Base-by-base conservation (phyloP, 64 coral and sea anemone species). In the Platygyra sinensis region DNA sequence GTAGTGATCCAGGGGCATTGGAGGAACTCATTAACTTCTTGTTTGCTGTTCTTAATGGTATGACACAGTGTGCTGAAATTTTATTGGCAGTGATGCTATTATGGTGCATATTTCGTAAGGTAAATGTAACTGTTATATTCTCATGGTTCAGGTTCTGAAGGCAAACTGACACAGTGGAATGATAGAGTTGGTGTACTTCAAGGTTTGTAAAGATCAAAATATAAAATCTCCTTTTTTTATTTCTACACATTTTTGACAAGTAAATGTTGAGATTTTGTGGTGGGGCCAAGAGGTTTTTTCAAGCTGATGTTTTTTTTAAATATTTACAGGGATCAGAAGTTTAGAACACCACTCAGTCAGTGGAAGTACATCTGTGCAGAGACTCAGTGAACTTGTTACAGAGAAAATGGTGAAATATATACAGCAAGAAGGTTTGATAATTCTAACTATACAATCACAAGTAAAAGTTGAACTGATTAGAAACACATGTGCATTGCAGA, bases 131-230 rank as follows among this genome's bases (percentile, higher is more conserved):
- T 31, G 50, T 29, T 52, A 63, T 52, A 52, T 60, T 76, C 54
- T 55, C 65, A n/a, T 69, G 65, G 6, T 67, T 54, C 65, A 98
- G 97, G 97, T 62, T 93, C 97, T 13, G 97, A 99, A 67, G 97
- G 97, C 67, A 99, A 96, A 52, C 79, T 99, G 33, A 99, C 97
- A 3, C 91, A 93, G 20, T 96, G 94, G 94, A 99, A 78, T 75
- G 97, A 96, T 59, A 90, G 91, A 91, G 94, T 94, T 81, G 86
- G 90, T 51, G 84, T 99, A 20, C 85, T 99, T 62, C 83, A 99
- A 90, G 97, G 75, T 88, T 65, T 38, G 46, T 83, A 20, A 7
- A n/a, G 4, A 4, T 75, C 49, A 32, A 89, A 57, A 77, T 46
- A 28, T 67, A 24, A 29, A 33, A 38, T 54, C 62, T 52, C 59